Evolutionary conservation across 1,140 invertebrate genomes (phyloP), one percentile per base, ranked within the genome.

Genomic region (Drosophila nigromelanica): DNA sequence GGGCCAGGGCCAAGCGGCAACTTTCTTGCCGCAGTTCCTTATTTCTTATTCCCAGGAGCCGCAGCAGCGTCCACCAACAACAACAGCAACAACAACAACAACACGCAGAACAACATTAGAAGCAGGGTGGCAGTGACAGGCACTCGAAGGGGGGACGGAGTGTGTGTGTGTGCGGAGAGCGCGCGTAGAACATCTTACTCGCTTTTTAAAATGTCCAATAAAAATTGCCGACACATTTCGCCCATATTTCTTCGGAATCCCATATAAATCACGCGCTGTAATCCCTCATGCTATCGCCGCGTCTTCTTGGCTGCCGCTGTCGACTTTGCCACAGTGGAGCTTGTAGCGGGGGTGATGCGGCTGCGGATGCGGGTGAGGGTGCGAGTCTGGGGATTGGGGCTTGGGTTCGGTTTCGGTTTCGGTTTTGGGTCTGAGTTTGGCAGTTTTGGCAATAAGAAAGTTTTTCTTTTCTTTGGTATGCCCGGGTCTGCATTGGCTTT

Each of bases 161-260:
- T 5, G 42, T 30, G 33, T 62, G 21, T 42, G 47, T 45, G 54
- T 55, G 59, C 35, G 42, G 50, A 61, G 71, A 61, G 67, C 71
- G 73, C 70, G 79, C 61, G 73, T 79, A 80, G 59, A 85, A 91
- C 90, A 90, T 91, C 90, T 91, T 91, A 91, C 83, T 91, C 63
- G 90, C 90, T 91, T 91, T 91, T 91, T 91, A 90, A 91, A 91
- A 91, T 91, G 90, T 91, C 90, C 90, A 91, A 91, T 91, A 91
- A 91, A 91, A 91, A 91, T 91, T 91, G 89, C 90, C 90, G 90
- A 91, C 90, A 91, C 90, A 91, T 91, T 91, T 91, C 87, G 89
- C 86, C 90, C 90, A 91, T 91, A 91, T 91, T 91, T 91, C 90
- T 91, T 91, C 86, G 80, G 82, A 91, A 91, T 91, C 90, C 90